Evolutionary conservation across 2,113 vertebrate genomes (phyloP), one percentile per base, ranked within the genome.

Genomic region (Nannobrachium achirus): DNA sequence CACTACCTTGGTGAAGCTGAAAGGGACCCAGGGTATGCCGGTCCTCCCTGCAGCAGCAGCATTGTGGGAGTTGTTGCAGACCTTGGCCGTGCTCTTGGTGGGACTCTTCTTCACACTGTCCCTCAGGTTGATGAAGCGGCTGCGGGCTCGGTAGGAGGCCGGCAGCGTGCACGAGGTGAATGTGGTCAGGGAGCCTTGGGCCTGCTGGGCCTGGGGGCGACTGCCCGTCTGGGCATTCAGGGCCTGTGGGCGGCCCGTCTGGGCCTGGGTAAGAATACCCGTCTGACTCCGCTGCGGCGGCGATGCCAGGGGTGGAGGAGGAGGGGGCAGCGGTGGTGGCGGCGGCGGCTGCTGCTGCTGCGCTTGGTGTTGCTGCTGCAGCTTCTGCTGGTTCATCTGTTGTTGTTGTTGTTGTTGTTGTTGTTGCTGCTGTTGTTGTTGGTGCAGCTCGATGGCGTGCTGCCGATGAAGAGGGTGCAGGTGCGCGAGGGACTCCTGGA

Each of bases 71-170:
- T 55, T 53, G 63, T 62, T 84, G 1, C 75, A 73, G 41, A 90
- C 92, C 80, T 94, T 96, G 0, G 89, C 93, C 0, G 89, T 93
- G 76, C 94, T 95, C 89, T 94, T 95, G 18, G 94, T 93, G 2
- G 95, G 95, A 51, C 93, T 95, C 72, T 93, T 95, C 90, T 92
- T 95, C 0, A 96, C 94, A 33, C 95, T 96, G 82, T 96, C 95
- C 0, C 94, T 85, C 14, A 96, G 91, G 79, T 94, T 95, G 41
- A 91, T 87, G 74, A 95, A 96, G 8, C 92, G 87, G 41, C 91
- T 90, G 25, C 92, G 94, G 20, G 90, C 88, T 8, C 92, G 88
- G 69, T 85, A 91, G 40, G 88, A 91, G 1, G 89, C 73, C 0
- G 93, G 93, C 62, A 93, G 79, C 0, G 92, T 87, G 83, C 89